Evolutionary conservation across 1,140 invertebrate genomes (phyloP), one percentile per base, ranked within the genome.

Genomic region (Maconellicoccus hirsutus): DNA sequence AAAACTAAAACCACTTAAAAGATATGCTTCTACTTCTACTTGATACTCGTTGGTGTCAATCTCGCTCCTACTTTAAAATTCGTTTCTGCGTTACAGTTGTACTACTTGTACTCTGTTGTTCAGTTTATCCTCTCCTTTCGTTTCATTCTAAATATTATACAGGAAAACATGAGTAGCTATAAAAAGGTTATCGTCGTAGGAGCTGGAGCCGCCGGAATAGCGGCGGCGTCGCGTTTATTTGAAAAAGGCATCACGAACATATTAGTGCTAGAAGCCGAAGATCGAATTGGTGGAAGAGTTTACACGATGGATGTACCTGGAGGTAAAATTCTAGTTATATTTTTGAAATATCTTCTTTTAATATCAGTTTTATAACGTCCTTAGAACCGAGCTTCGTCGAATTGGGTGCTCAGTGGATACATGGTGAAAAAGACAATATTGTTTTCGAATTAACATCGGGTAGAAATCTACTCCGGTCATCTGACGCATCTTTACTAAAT

Each of bases 371-470:
- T 69, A 16, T 8, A 26, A 69, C 12, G 6, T 25, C 25, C 22
- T n/a, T 39, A 79, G 82, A 78, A 1, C 83, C 84, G 3, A 82
- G 82, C 73, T 78, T 83, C 23, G 79, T 93, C 8, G 93, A 96
- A 78, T 73, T 94, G 16, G 92, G 93, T 6, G 92, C 89, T 22
- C 89, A 93, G 76, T 92, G 89, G 88, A 83, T 92, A 74, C 92
- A 94, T 75, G 92, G 92, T 16, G 85, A 92, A 77, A 79, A 85
- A 72, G 83, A 80, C 21, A 91, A 93, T 79, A 76, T 82, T 10
- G 85, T 89, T 0, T 91, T 83, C 76, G 78, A 87, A 70, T 75
- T 87, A 38, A 86, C 86, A 0, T 84, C 84, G 70, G 80, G 84
- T 39, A 74, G 84, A 10, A 78, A 82, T 75, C 73, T 74, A 69